Evolutionary conservation across 2,797 vertebrate species (phyloP).

Genomic region (Cuniculus paca): DNA sequence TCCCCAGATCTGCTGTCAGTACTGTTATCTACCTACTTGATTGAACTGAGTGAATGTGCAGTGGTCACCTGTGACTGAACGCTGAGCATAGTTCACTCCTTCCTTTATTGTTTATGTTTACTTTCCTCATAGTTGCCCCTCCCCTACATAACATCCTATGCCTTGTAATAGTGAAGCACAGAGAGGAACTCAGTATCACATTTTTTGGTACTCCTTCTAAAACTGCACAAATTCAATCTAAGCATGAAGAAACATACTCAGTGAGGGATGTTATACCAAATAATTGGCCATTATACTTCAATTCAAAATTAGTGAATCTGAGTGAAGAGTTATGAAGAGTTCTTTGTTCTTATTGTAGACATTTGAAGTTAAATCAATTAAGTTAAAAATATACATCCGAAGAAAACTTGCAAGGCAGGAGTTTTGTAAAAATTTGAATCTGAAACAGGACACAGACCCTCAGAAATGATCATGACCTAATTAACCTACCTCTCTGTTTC

Average conservation of each 20-base stretch:
- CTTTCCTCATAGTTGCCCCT: neutral
- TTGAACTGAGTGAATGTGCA: neutral
- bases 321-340: slow-evolving; percentile 7
- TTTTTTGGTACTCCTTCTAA: neutral
- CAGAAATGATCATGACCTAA: neutral
- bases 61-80: neutral
- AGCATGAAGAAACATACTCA: neutral
- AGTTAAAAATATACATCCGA: neutral
- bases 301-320: neutral
- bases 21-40: neutral
- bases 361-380: slow-evolving; percentile 26
- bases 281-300: neutral
- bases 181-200: neutral
- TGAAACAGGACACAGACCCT: neutral
- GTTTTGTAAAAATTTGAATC: slow-evolving; percentile 6
- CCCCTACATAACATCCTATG: neutral
- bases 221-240: neutral
- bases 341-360: slow-evolving; percentile 41
- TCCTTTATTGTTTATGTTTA: slow-evolving; percentile 15
- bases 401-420: slow-evolving; percentile 1
- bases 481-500: neutral
- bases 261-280: neutral
- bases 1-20: neutral
- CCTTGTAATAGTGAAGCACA: neutral
- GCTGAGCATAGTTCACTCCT: neutral